Evolutionary conservation across 1,140 invertebrate species (phyloP).

Genomic region (Drosophila pachea): DNA sequence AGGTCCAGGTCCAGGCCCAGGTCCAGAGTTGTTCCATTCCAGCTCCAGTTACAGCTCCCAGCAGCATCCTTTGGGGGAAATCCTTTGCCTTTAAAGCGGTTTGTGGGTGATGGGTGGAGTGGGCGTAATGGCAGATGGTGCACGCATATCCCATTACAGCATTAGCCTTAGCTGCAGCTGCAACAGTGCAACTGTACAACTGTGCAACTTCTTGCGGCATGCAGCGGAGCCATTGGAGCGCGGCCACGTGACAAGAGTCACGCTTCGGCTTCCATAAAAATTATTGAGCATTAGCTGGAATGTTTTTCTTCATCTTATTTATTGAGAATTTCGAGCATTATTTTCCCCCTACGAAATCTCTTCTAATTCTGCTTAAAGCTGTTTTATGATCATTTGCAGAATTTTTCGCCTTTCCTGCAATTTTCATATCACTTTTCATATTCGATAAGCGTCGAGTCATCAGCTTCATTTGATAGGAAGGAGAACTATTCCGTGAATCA

Average conservation of each 20-base stretch:
- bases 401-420: too few relatives aligned
- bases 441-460: too few relatives aligned
- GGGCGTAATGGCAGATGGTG: too few relatives aligned
- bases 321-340: conserved; percentile 1
- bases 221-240: conserved; percentile 9
- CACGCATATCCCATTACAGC: conserved; percentile 25
- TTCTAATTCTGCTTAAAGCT: too few relatives aligned
- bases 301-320: conserved; percentile 20
- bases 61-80: conserved; percentile 32
- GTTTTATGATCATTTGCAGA: too few relatives aligned
- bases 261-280: conserved; percentile 1
- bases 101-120: conserved; percentile 22
- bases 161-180: not conserved
- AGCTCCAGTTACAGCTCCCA: conserved; percentile 9
- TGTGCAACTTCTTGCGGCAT: not conserved
- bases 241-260: conserved; percentile 32
- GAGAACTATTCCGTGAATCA: too few relatives aligned
- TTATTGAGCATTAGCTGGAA: conserved; percentile 1
- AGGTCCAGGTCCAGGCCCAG: conserved; percentile 10
- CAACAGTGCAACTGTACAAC: conserved; percentile 8
- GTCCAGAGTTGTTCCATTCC: too few relatives aligned
- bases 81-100: conserved; percentile 6
- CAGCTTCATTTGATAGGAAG: too few relatives aligned
- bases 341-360: too few relatives aligned
- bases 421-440: too few relatives aligned